Conservation (phyloP, 2,888 invertebrate species). For the Seira sanloemensis region DNA sequence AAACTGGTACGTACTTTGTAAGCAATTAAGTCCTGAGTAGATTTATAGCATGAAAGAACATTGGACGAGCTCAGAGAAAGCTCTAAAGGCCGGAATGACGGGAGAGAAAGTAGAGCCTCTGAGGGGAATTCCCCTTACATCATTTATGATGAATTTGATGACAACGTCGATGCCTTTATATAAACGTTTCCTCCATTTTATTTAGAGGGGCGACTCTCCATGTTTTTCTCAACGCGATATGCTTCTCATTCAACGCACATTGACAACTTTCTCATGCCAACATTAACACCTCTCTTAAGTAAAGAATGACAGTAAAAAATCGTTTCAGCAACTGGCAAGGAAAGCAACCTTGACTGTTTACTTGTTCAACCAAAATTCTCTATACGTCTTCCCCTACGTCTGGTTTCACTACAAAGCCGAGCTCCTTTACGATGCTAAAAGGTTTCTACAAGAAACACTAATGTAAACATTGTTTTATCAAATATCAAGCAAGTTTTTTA, state of each 20-base stretch:
- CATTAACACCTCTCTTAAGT: constrained; percentile 54
- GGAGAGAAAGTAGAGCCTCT: not conserved
- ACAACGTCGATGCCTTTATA: constrained; percentile 6
- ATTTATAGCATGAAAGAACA: too few species aligned
- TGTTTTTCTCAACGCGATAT: constrained; percentile 16
- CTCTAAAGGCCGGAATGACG: too few species aligned
- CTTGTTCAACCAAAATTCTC: not conserved
- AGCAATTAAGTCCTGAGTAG: too few species aligned
- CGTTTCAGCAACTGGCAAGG: constrained; percentile 52
- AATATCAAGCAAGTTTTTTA: not conserved
- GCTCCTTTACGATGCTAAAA: not conserved
- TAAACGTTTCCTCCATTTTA: constrained; percentile 17
- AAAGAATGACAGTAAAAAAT: constrained; percentile 64
- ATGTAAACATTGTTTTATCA: not conserved
- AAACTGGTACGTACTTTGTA: too few species aligned
- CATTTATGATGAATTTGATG: constrained; percentile 8
- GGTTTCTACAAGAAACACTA: not conserved
- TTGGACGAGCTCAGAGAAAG: too few species aligned
- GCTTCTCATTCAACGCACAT: constrained; percentile 27
- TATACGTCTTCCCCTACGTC: not conserved
- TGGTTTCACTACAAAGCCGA: not conserved
- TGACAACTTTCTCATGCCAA: constrained; percentile 56
- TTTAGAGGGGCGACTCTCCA: constrained; percentile 20
- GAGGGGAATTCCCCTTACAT: not conserved
- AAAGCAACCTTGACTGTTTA: not conserved